Percentiles rank a stretch among this genome's conserved stretches.
Conservation (phyloP, 2,797 vertebrate genomes). For the Fundulus diaphanus region DNA sequence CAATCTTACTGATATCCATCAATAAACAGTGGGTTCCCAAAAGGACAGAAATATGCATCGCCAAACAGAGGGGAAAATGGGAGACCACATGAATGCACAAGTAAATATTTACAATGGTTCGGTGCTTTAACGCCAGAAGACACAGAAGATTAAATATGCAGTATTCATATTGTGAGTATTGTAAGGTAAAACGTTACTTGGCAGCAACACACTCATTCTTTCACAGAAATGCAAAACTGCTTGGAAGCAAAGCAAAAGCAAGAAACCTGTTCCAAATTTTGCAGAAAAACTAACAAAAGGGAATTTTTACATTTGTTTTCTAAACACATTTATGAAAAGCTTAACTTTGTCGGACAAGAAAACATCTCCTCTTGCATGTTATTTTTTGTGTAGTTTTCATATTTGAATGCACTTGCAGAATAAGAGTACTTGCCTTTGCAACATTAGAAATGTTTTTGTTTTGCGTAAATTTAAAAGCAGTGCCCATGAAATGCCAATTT, state of each 20-base stretch:
- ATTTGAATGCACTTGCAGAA: neutral
- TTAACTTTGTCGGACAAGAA: too few relatives aligned
- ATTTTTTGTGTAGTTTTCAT: neutral
- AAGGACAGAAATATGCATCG: constrained; percentile 34
- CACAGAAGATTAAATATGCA: constrained; percentile 16
- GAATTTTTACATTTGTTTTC: neutral
- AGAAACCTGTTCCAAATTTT: neutral
- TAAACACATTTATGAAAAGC: neutral
- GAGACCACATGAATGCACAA: constrained; percentile 36
- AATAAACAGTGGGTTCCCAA: constrained; percentile 40
- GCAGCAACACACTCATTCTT: constrained; percentile 10
- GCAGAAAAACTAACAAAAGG: neutral
- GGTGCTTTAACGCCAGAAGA: constrained; percentile 25
- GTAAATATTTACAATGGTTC: constrained; percentile 42
- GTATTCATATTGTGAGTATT: constrained; percentile 1
- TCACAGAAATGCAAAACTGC: constrained; percentile 11
- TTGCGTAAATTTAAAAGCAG: neutral
- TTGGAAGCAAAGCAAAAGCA: neutral
- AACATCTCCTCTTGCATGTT: neutral
- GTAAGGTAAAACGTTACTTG: constrained; percentile 15
- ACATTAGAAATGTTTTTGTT: neutral
- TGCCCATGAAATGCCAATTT: neutral
- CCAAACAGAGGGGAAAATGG: constrained; percentile 16
- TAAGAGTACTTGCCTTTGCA: neutral
- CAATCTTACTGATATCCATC: constrained; percentile 26